Conservation (phyloP, 2,888 invertebrate species). For the Halocaridina rubra region DNA sequence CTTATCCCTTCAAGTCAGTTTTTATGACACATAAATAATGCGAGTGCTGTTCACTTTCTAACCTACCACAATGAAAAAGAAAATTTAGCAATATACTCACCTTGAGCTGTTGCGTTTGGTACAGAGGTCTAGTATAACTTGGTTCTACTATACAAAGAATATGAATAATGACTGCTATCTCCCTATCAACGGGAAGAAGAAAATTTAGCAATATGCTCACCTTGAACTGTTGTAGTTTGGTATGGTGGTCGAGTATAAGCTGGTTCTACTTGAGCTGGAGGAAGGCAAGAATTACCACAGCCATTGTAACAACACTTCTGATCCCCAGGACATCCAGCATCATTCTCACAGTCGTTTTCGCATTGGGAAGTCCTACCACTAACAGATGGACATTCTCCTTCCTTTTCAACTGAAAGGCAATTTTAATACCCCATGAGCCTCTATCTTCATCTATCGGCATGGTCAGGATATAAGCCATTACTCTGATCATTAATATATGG, state of each 20-base stretch:
- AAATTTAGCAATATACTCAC: neutral
- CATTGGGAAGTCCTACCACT: conserved; percentile 73
- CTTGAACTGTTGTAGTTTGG: neutral
- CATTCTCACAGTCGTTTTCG: conserved; percentile 79
- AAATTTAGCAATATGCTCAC: neutral
- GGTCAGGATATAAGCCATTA: no score
- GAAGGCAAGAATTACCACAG: conserved; percentile 80
- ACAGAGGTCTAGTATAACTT: conserved; percentile 25
- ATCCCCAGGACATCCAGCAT: conserved; percentile 83
- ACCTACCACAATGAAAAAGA: no score
- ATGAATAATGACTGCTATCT: no score
- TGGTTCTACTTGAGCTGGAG: conserved; percentile 69
- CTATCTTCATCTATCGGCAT: no score
- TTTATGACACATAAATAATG: no score
- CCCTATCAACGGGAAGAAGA: no score
- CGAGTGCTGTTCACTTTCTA: no score
- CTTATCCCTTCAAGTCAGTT: no score
- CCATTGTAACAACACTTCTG: conserved; percentile 86
- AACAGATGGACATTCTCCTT: conserved; percentile 76
- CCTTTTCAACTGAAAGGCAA: conserved; percentile 71
- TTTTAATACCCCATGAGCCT: no score
- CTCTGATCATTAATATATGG: no score
- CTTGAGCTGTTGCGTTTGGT: neutral
- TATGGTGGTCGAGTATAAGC: conserved; percentile 31
- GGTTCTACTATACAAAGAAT: no score